Evolutionary conservation across 2,888 invertebrate species (phyloP).

Genomic region (Tachina lurida): DNA sequence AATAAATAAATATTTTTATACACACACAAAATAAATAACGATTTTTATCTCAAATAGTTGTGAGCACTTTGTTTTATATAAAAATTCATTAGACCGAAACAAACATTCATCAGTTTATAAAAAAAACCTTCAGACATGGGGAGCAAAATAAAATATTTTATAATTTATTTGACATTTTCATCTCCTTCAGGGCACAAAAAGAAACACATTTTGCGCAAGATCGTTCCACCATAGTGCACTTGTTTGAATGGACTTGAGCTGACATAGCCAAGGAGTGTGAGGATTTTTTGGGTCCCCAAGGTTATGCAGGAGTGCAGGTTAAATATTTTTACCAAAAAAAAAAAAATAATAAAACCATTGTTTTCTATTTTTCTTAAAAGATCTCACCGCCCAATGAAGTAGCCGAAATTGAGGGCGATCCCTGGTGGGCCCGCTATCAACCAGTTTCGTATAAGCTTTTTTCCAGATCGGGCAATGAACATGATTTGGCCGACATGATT

Average conservation of each 20-base stretch:
- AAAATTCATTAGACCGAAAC: background rate
- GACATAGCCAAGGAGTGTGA: slow-evolving; percentile 92
- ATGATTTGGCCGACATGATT: slow-evolving; percentile 86
- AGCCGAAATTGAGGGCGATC: slow-evolving; percentile 84
- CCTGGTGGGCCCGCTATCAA: slow-evolving; percentile 95
- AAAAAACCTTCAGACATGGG: slow-evolving; percentile 1
- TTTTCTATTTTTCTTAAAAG: slow-evolving; percentile 39
- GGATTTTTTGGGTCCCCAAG: slow-evolving; percentile 87
- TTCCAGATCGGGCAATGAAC: slow-evolving; percentile 88
- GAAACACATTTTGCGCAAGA: slow-evolving; percentile 79
- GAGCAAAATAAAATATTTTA: slow-evolving; percentile 2
- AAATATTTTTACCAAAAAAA: background rate
- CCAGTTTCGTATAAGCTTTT: slow-evolving; percentile 89
- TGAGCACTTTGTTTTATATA: background rate
- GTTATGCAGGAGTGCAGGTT: slow-evolving; percentile 89
- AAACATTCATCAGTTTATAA: background rate
- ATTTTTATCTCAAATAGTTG: slow-evolving; percentile 26
- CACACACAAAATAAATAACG: slow-evolving; percentile 2
- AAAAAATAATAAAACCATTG: background rate
- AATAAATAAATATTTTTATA: background rate
- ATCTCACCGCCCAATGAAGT: slow-evolving; percentile 91
- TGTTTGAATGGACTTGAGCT: slow-evolving; percentile 91
- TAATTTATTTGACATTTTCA: background rate
- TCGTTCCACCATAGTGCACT: slow-evolving; percentile 87
- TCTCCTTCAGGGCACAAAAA: slow-evolving; percentile 51